A percentile compares a stretch with the other conserved stretches of the same genome.
These are phyloP conservation scores for Drosophila aff. DNA, from an alignment of 1,140 invertebrate species.

Conservation along the genomic window DNA sequence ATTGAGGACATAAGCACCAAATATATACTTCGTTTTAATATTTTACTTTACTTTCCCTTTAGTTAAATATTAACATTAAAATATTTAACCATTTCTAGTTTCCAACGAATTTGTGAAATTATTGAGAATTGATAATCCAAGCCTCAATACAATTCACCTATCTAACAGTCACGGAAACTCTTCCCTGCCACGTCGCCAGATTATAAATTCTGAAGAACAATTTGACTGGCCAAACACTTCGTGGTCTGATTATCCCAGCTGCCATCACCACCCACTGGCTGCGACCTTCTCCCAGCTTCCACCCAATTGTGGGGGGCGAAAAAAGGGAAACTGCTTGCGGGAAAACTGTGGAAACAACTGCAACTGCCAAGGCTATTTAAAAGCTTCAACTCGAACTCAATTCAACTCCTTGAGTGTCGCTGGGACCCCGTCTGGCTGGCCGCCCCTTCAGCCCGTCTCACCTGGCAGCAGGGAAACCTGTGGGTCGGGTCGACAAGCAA, in stretches of 20 bases:
- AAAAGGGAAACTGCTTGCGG: constrained; percentile 44
- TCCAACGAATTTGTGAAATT: neutral
- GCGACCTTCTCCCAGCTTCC: neutral
- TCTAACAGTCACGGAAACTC: neutral
- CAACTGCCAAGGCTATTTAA: constrained; percentile 74
- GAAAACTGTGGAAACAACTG: constrained; percentile 57
- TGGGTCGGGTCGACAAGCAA: constrained; percentile 52
- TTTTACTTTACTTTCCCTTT: neutral
- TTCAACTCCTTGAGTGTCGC: constrained; percentile 55
- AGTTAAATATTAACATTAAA: neutral
- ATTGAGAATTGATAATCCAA: neutral
- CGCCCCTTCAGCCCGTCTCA: neutral
- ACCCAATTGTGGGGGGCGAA: constrained; percentile 4
- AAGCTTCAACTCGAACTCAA: constrained; percentile 56
- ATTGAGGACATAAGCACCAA: too few relatives aligned
- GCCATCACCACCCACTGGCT: constrained; percentile 2
- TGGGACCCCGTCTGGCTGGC: constrained; percentile 43
- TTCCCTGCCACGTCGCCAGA: neutral
- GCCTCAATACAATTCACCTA: neutral
- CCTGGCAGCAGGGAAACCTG: constrained; percentile 14
- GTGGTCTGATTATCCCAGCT: constrained; percentile 35
- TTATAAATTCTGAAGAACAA: constrained; percentile 43
- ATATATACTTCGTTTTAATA: neutral
- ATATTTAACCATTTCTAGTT: neutral
- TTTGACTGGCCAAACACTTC: constrained; percentile 46